phyloP scores from a whole-genome alignment of 2,113 vertebrate species.

The Carettochelys insculpta region DNA sequence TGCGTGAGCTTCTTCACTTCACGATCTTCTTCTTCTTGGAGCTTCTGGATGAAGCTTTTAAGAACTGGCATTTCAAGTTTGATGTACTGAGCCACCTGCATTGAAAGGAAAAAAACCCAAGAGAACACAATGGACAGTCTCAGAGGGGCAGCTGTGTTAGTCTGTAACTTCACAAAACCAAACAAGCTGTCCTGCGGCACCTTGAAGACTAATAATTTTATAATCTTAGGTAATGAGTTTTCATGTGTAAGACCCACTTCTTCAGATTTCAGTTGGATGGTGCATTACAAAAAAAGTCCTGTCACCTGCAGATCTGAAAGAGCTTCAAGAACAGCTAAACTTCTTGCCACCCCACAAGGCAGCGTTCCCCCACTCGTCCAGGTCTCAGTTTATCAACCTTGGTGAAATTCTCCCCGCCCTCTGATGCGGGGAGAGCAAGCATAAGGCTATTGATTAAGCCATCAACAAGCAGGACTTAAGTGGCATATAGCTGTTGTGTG shows the following conservation, averaged over 20 bases:
- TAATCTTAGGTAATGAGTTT: too few relatives aligned
- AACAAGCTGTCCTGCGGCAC: too few relatives aligned
- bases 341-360: background rate
- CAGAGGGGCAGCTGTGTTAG: too few relatives aligned
- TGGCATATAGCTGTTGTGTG: background rate
- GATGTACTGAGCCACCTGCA: conserved; percentile 97
- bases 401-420: background rate
- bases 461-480: background rate
- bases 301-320: background rate
- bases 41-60: conserved; percentile 94
- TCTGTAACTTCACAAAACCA: too few relatives aligned
- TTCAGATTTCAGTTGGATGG: too few relatives aligned
- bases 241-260: too few relatives aligned
- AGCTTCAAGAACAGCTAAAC: background rate
- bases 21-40: conserved; percentile 94
- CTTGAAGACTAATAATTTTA: too few relatives aligned
- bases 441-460: background rate
- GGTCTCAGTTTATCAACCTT: background rate
- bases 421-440: background rate
- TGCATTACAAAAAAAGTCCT: background rate
- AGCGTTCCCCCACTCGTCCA: background rate
- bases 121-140: rapidly evolving
- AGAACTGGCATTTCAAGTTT: conserved; percentile 98
- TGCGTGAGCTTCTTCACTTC: conserved; percentile 92
- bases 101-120: background rate